These are phyloP conservation scores for Seira sanloemensis DNA, from an alignment of 2,888 invertebrate species.

Conservation along the genomic window DNA sequence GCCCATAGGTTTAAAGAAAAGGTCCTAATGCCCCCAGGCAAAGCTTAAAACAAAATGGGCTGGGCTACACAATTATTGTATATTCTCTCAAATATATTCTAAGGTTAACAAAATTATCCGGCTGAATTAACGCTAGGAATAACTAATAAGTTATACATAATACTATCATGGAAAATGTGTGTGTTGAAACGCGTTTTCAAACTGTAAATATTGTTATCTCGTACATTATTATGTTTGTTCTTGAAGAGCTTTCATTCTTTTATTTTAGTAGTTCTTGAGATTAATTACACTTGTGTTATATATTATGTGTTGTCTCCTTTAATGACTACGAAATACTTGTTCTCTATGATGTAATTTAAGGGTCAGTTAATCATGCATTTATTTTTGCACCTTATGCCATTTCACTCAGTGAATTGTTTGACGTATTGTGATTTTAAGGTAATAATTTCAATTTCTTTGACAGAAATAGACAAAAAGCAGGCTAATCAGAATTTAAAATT, in stretches of 20 bases:
- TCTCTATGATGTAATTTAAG: background rate
- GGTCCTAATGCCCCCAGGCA: no score
- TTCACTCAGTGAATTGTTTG: background rate
- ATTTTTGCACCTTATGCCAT: background rate
- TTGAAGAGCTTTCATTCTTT: slow-evolving; percentile 55
- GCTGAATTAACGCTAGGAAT: no score
- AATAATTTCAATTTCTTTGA: background rate
- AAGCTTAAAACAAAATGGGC: no score
- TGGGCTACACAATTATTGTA: no score
- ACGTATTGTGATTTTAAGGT: background rate
- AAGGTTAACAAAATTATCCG: no score
- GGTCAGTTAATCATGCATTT: background rate
- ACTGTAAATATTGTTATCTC: slow-evolving; percentile 3
- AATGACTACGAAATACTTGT: background rate
- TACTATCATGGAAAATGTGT: no score
- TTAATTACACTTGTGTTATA: background rate
- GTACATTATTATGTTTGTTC: slow-evolving; percentile 26
- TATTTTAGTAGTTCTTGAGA: background rate
- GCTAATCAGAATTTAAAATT: background rate
- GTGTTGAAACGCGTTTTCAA: no score
- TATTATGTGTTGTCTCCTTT: no score
- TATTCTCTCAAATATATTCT: no score
- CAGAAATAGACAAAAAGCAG: background rate
- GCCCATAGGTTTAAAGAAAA: no score
- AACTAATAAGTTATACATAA: no score